Percentiles rank a stretch among this genome's conserved stretches.
These are phyloP conservation scores for Dendrocopos noguchii DNA, from an alignment of 2,113 vertebrate genomes.

Conservation along the genomic window DNA sequence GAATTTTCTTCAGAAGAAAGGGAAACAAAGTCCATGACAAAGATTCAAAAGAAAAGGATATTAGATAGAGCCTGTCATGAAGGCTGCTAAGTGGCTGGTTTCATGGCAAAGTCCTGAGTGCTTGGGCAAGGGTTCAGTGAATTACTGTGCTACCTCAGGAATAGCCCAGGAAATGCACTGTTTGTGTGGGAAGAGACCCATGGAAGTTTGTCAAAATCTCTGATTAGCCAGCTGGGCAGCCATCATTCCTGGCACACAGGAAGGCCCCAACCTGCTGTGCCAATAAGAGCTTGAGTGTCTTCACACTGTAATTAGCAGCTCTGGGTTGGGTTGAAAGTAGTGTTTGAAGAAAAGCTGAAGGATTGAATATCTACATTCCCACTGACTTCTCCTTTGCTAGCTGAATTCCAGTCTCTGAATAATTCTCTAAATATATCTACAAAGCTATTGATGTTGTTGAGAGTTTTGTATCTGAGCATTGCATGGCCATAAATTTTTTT, in stretches of 20 bases:
- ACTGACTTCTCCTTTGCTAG: neutral
- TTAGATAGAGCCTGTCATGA: neutral
- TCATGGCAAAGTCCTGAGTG: neutral
- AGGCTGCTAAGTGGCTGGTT: neutral
- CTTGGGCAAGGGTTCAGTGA: neutral
- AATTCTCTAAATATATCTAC: neutral
- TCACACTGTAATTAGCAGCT: neutral
- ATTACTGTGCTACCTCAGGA: neutral
- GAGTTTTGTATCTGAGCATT: neutral
- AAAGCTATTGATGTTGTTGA: neutral
- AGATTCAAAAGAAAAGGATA: neutral
- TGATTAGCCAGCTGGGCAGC: neutral
- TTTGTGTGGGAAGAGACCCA: neutral
- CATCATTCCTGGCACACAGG: fast-evolving
- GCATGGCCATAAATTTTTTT: neutral
- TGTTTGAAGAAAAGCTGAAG: neutral
- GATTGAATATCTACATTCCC: neutral
- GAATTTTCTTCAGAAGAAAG: neutral
- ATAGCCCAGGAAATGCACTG: fast-evolving
- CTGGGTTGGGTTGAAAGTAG: neutral
- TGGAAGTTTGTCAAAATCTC: neutral
- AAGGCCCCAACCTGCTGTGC: neutral
- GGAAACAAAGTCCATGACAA: neutral
- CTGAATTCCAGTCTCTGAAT: neutral
- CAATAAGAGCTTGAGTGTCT: neutral